These are phyloP conservation scores for Andrena camellia DNA, from an alignment of 2,888 invertebrate species.

Conservation along the genomic window DNA sequence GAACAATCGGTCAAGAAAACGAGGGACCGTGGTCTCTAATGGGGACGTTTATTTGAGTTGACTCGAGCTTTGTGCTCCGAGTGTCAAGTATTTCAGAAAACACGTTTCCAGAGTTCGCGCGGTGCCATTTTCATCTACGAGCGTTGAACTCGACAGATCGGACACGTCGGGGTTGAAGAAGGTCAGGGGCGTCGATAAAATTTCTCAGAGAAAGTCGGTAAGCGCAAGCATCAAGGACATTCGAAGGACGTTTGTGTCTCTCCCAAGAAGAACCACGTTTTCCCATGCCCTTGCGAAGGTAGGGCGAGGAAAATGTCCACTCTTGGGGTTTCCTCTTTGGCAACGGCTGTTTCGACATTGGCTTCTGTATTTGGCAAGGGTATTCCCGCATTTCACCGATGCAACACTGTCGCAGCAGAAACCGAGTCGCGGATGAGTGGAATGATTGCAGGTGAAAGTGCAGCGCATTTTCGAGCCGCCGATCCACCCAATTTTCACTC, in stretches of 20 bases:
- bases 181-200: conserved; percentile 7
- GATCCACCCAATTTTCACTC: conserved; percentile 33
- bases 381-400: background rate
- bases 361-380: background rate
- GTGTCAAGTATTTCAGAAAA: no score
- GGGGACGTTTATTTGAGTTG: no score
- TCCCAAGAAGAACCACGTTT: background rate
- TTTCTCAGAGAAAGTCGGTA: conserved; percentile 4
- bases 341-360: background rate
- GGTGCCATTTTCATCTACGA: no score
- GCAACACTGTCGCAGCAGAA: background rate
- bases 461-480: background rate
- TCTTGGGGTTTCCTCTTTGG: background rate
- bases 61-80: no score
- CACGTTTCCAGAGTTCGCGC: no score
- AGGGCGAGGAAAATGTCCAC: background rate
- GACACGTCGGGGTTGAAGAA: background rate
- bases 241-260: background rate
- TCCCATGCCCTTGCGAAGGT: background rate
- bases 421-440: no score
- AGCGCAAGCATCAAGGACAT: background rate
- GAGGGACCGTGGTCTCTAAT: no score
- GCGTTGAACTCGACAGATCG: background rate
- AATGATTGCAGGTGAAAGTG: background rate
- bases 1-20: no score